phyloP scores from a whole-genome alignment of 2,888 invertebrate species.

The Callosobruchus maculatus region DNA sequence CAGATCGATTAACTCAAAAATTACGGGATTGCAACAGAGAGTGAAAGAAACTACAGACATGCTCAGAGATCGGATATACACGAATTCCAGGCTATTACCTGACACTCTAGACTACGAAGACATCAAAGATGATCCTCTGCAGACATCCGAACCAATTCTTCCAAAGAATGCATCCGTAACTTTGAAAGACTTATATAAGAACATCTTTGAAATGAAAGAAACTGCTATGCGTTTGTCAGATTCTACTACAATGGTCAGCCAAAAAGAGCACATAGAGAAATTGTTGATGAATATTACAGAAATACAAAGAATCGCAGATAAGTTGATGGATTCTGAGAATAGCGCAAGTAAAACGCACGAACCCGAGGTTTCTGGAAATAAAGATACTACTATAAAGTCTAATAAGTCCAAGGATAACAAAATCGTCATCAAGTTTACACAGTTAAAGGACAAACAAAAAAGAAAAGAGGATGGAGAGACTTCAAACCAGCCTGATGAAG shows the following conservation, averaged over 20 bases:
- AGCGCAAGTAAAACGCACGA: neutral
- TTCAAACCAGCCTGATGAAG: constrained; percentile 8
- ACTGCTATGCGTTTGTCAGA: constrained; percentile 10
- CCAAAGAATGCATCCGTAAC: neutral
- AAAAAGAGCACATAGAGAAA: constrained; percentile 15
- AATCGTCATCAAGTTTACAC: constrained; percentile 23
- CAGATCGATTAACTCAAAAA: neutral
- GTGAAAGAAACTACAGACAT: constrained; percentile 17
- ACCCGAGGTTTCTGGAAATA: constrained; percentile 1
- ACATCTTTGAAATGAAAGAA: constrained; percentile 16
- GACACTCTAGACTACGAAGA: neutral
- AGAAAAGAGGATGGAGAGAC: constrained; percentile 1
- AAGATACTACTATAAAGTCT: constrained; percentile 4
- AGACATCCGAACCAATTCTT: neutral
- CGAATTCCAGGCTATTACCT: neutral
- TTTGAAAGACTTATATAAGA: constrained; percentile 16
- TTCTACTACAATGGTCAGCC: constrained; percentile 5
- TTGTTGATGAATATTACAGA: constrained; percentile 16
- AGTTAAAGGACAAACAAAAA: constrained; percentile 10
- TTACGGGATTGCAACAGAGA: constrained; percentile 12
- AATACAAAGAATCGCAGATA: constrained; percentile 17
- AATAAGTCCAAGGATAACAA: constrained; percentile 17
- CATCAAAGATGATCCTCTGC: neutral
- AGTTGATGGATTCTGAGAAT: neutral
- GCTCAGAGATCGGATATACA: constrained; percentile 5